Evolutionary conservation across 2,797 vertebrate species (phyloP), one percentile per base, ranked within the genome.

Genomic region (Clarias laeviceps): DNA sequence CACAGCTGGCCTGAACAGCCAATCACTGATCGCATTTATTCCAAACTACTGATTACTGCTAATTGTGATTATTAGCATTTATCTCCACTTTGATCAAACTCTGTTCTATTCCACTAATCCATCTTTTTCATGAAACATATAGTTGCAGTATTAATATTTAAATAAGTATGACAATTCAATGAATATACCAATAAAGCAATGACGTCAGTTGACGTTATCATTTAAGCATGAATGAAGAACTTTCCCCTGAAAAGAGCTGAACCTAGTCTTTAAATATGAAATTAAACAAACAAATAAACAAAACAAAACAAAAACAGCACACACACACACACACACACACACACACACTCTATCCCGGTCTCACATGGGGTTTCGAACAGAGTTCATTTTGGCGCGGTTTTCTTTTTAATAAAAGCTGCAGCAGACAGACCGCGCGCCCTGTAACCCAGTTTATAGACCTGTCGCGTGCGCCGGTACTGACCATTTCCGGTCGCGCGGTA

Each of bases 401-500:
- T n/a, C 1, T 62, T 64, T 64, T 15, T 7, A 12, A 34, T 37
- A 22, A 74, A 29, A 8, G 12, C 70, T 27, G 14, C 12, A 45
- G 27, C 14, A 73, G 29, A 18, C 5, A 18, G 40, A 50, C 22
- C 64, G 50, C 50, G 80, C 64, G 80, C 50, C 0, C 29, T 22
- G 4, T 57, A 37, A 40, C 76, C 65, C 22, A 54, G 29, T 5
- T 61, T 82, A 27, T 40, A 45, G 40, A 72, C 40, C 68, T 82
- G 54, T 32, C 45, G 15, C 68, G 27, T 61, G 57, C 76, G 2
- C 57, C 22, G 22, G 34, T 82, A 88, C 87, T 88, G 68, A 88
- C 87, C 87, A 85, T 88, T 85, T 12, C 50, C 24, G 57, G 14
- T 56, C 65, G 27, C 59, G 40, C 70, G 29, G 50, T 64, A 37